A percentile compares a stretch with the other conserved stretches of the same genome.
Conservation (phyloP, 2,113 vertebrate genomes). For the Gasterosteus nipponicus region DNA sequence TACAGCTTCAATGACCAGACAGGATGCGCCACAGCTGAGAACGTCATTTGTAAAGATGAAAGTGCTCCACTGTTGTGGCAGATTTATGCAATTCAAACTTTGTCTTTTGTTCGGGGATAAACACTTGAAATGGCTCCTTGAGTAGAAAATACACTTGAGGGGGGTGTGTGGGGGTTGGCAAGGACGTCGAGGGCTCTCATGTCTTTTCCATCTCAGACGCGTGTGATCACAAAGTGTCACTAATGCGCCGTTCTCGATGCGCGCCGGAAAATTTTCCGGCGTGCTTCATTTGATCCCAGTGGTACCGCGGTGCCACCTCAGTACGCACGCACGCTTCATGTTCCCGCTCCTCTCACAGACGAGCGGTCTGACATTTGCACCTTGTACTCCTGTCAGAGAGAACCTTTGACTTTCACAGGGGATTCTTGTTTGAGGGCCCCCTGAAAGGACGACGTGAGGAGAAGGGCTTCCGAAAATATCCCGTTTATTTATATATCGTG, state of each 20-base stretch:
- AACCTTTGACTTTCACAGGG: slow-evolving; percentile 63
- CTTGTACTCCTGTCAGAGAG: slow-evolving; percentile 61
- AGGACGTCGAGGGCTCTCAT: slow-evolving; percentile 28
- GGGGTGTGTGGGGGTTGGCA: neutral
- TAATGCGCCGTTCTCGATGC: slow-evolving; percentile 40
- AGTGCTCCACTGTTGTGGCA: neutral
- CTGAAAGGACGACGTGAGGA: slow-evolving; percentile 50
- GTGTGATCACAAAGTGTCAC: slow-evolving; percentile 68
- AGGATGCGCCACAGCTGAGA: neutral
- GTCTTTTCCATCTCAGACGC: slow-evolving; percentile 50
- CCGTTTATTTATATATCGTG: slow-evolving; percentile 65
- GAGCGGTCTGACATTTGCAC: slow-evolving; percentile 59
- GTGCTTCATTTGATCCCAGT: slow-evolving; percentile 48
- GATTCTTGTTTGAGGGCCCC: slow-evolving; percentile 62
- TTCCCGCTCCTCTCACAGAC: slow-evolving; percentile 30
- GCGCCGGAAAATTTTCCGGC: slow-evolving; percentile 36
- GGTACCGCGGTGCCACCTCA: slow-evolving; percentile 40
- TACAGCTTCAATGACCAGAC: neutral
- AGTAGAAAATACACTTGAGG: slow-evolving; percentile 50
- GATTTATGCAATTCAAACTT: slow-evolving; percentile 30
- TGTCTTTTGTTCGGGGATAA: slow-evolving; percentile 34
- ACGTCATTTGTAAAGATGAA: slow-evolving; percentile 17
- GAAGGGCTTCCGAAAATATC: slow-evolving; percentile 62
- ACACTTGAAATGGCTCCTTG: slow-evolving; percentile 36
- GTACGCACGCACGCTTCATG: slow-evolving; percentile 40